Evolutionary conservation across 2,888 invertebrate genomes (phyloP).

Genomic region (Cinara cedri): DNA sequence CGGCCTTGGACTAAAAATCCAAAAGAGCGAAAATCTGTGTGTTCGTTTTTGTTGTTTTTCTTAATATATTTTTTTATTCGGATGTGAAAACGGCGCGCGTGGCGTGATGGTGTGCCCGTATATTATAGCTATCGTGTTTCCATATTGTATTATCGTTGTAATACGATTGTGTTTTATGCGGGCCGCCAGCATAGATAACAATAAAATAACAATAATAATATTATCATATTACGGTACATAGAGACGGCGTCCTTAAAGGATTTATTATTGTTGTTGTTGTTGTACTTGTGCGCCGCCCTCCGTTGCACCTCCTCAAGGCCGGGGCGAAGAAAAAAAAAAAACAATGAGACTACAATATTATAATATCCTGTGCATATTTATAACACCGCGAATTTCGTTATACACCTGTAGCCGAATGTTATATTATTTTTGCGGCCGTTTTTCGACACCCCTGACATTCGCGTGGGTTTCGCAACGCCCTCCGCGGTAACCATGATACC

Average conservation of each 20-base stretch:
- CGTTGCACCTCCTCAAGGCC: slow-evolving; percentile 19
- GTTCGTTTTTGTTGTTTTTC: not conserved
- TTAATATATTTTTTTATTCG: not conserved
- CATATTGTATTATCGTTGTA: slow-evolving; percentile 1
- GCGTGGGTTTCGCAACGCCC: not conserved
- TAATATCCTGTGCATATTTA: not conserved
- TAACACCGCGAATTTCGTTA: not conserved
- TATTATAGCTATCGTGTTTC: not conserved
- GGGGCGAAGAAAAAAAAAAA: slow-evolving; percentile 27
- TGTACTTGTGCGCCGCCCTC: not conserved
- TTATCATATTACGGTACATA: slow-evolving; percentile 31
- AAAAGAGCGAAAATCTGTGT: not conserved
- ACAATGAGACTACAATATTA: slow-evolving; percentile 1
- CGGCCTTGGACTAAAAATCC: slow-evolving; percentile 48
- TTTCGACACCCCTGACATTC: slow-evolving; percentile 49
- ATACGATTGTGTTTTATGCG: slow-evolving; percentile 25
- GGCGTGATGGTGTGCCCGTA: not conserved
- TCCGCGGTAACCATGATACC: not conserved
- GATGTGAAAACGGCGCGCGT: not conserved
- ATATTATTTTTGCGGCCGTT: not conserved
- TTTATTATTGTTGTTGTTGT: slow-evolving; percentile 8
- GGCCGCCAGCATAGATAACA: not conserved
- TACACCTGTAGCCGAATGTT: not conserved
- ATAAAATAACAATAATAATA: not conserved
- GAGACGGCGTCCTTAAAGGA: slow-evolving; percentile 31